A percentile compares a stretch with the other conserved stretches of the same genome.
phyloP scores from a whole-genome alignment of 2,113 vertebrate genomes.

The Stictonetta naevosa region DNA sequence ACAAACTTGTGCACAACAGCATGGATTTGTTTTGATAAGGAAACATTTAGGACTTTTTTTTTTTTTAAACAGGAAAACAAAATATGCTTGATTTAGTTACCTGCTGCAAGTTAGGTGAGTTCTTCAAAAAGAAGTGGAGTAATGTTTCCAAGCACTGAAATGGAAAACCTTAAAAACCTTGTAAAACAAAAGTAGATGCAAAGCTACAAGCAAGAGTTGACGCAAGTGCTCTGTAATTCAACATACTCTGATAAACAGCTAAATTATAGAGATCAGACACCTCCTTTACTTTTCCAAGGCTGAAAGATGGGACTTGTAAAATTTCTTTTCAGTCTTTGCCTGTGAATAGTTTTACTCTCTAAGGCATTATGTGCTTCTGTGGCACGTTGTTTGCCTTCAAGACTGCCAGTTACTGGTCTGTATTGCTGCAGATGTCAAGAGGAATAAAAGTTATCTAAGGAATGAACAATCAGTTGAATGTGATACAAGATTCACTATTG shows the following conservation, averaged over 20 bases:
- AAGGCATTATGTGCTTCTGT: neutral
- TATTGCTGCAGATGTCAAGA: neutral
- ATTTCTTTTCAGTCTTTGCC: neutral
- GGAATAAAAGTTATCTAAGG: neutral
- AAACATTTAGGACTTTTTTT: neutral
- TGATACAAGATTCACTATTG: neutral
- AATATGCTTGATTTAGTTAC: neutral
- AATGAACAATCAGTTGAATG: neutral
- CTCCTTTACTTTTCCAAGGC: slow-evolving; percentile 40
- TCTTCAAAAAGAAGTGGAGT: neutral
- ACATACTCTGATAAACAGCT: slow-evolving; percentile 40
- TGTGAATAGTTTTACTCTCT: neutral
- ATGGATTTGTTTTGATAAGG: neutral
- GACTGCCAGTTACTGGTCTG: neutral
- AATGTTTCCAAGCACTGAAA: neutral
- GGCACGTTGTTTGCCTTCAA: neutral
- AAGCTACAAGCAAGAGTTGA: slow-evolving; percentile 59
- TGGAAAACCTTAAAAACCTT: neutral
- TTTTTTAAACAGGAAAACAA: neutral
- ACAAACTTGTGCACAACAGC: neutral
- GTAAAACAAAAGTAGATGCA: slow-evolving; percentile 37
- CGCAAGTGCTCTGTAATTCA: slow-evolving; percentile 75
- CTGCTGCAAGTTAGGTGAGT: neutral
- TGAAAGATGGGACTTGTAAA: neutral
- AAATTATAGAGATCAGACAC: slow-evolving; percentile 26